Evolutionary conservation across 2,113 vertebrate genomes (phyloP).

Genomic region (Chelonoidis abingdonii): DNA sequence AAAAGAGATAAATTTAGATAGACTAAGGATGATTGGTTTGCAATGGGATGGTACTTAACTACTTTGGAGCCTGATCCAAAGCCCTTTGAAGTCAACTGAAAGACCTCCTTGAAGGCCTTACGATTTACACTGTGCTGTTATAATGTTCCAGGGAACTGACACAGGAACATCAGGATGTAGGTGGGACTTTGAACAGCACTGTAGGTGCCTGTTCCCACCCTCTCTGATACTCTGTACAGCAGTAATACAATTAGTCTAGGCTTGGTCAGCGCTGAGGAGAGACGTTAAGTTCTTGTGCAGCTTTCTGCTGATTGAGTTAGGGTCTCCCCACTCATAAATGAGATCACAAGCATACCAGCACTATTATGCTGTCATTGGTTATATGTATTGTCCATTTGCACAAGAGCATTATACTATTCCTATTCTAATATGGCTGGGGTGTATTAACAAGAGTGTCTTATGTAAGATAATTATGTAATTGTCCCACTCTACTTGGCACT

Average conservation of each 20-base stretch:
- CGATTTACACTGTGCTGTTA: background rate
- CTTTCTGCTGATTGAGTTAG: constrained; percentile 20
- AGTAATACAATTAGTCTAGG: background rate
- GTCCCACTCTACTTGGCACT: background rate
- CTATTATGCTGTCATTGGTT: constrained; percentile 22
- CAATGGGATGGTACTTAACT: background rate
- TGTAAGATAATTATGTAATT: background rate
- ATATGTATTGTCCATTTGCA: constrained; percentile 65
- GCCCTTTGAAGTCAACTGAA: background rate
- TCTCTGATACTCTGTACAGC: rapidly evolving
- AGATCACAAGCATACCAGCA: constrained; percentile 42
- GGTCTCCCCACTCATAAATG: constrained; percentile 48
- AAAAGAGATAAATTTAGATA: rapidly evolving
- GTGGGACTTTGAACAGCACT: background rate
- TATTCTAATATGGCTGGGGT: constrained; percentile 22
- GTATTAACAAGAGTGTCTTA: too few species aligned
- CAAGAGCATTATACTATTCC: constrained; percentile 62
- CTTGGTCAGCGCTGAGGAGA: constrained; percentile 11
- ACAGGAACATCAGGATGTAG: background rate
- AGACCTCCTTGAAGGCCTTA: background rate
- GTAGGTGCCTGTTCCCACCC: background rate
- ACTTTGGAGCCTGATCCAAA: background rate
- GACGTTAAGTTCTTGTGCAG: background rate
- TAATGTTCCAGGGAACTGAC: rapidly evolving
- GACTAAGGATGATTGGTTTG: background rate